A percentile compares a stretch with the other conserved stretches of the same genome.
phyloP scores from a whole-genome alignment of 2,888 invertebrate genomes.

The Hemithea aestivaria region DNA sequence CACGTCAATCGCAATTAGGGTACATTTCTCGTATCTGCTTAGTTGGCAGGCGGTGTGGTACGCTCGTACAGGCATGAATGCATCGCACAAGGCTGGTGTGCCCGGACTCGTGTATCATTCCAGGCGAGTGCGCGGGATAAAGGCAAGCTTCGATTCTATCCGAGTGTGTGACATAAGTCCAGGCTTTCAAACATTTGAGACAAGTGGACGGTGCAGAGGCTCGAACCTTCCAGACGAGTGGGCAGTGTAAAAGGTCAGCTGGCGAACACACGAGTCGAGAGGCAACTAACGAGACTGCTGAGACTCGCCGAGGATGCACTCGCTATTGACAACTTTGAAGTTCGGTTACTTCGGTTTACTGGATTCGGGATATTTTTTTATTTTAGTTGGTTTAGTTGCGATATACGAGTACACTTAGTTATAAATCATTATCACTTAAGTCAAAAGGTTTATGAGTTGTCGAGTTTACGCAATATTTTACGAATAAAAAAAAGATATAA shows the following conservation, averaged over 20 bases:
- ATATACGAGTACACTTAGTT: too few species aligned
- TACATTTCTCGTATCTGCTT: too few species aligned
- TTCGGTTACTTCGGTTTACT: not conserved
- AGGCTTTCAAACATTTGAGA: constrained; percentile 10
- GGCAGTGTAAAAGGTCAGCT: constrained; percentile 15
- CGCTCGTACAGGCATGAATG: too few species aligned
- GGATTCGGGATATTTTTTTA: not conserved
- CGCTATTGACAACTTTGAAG: constrained; percentile 4
- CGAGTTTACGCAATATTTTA: too few species aligned
- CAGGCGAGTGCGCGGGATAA: not conserved
- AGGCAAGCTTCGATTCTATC: not conserved
- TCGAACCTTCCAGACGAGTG: constrained; percentile 12
- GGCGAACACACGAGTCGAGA: constrained; percentile 7
- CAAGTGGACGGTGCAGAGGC: constrained; percentile 9
- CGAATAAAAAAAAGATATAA: too few species aligned
- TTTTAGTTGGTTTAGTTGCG: too few species aligned
- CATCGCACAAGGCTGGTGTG: too few species aligned
- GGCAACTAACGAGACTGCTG: constrained; percentile 11
- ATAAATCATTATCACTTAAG: too few species aligned
- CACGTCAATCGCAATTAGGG: too few species aligned
- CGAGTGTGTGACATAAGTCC: constrained; percentile 5
- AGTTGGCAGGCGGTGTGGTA: too few species aligned
- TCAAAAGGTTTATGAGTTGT: too few species aligned
- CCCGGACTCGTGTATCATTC: not conserved
- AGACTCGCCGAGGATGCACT: constrained; percentile 2